These are phyloP conservation scores for Coenobita brevimanus DNA, from an alignment of 1,140 invertebrate genomes.

Conservation along the genomic window DNA sequence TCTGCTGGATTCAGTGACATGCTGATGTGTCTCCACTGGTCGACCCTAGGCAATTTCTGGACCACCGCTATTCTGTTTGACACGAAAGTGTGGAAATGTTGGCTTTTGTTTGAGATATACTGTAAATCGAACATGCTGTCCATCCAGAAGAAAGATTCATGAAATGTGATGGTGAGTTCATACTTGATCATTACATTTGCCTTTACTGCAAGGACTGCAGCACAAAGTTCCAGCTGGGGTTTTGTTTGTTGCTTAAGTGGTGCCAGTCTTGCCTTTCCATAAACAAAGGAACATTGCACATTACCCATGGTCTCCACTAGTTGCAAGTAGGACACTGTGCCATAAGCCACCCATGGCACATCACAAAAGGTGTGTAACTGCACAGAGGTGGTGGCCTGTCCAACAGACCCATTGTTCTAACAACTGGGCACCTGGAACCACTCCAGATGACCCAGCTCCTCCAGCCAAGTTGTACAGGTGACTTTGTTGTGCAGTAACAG, in stretches of 20 bases:
- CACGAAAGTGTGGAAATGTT: slow-evolving; percentile 17
- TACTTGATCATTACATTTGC: no score
- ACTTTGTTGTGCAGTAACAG: neutral
- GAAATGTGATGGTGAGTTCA: neutral
- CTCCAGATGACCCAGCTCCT: neutral
- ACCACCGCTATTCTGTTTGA: neutral
- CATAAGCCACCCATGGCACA: neutral
- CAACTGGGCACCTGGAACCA: neutral
- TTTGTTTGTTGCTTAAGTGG: neutral
- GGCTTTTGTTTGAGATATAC: neutral
- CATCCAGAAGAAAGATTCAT: neutral
- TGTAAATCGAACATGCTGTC: slow-evolving; percentile 6
- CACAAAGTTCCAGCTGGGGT: neutral
- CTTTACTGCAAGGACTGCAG: no score
- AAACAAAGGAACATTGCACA: neutral
- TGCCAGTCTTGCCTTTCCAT: neutral
- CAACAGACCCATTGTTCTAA: neutral
- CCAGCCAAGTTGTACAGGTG: neutral
- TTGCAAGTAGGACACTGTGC: neutral
- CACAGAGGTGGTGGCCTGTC: neutral
- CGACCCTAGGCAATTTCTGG: neutral
- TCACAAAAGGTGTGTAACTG: slow-evolving; percentile 16
- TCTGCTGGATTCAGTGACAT: neutral
- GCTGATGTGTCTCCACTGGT: neutral
- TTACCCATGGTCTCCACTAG: neutral